phyloP scores from a whole-genome alignment of 1,140 invertebrate species.

The Aphis gossypii region DNA sequence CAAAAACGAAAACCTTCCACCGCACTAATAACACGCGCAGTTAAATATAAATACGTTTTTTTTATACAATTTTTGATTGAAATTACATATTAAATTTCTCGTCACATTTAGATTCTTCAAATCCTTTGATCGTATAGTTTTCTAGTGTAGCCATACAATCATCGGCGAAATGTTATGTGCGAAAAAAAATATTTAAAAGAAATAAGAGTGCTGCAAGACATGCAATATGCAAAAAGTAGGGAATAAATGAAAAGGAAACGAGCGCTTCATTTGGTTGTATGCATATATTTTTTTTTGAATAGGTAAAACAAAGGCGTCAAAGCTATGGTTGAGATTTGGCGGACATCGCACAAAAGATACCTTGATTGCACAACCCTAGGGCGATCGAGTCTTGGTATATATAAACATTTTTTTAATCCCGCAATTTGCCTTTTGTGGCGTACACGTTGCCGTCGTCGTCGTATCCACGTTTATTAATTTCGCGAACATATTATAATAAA shows the following conservation, averaged over 20 bases:
- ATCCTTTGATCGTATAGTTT: conserved; percentile 35
- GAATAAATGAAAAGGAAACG: conserved; percentile 7
- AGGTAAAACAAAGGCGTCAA: conserved; percentile 52
- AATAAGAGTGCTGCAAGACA: not conserved
- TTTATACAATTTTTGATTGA: not conserved
- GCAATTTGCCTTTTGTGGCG: not conserved
- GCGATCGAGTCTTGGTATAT: not conserved
- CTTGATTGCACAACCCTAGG: conserved; percentile 38
- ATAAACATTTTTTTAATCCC: conserved; percentile 42
- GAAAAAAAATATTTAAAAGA: not conserved
- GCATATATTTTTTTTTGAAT: not conserved
- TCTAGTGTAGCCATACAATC: not conserved
- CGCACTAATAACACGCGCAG: not conserved
- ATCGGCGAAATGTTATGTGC: not conserved
- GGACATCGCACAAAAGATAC: conserved; percentile 44
- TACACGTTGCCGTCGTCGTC: not conserved
- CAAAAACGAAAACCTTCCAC: not conserved
- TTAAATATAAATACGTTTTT: not conserved
- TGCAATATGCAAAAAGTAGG: not conserved
- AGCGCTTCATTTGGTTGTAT: conserved; percentile 31
- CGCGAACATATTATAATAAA: not conserved
- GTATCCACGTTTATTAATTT: conserved; percentile 9
- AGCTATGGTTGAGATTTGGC: conserved; percentile 21
- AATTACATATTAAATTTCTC: not conserved
- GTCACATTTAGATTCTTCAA: not conserved